A percentile compares a stretch with the other conserved stretches of the same genome.
Evolutionary conservation across 2,888 invertebrate genomes (phyloP).

Genomic region (Scelioninae gen. 1): DNA sequence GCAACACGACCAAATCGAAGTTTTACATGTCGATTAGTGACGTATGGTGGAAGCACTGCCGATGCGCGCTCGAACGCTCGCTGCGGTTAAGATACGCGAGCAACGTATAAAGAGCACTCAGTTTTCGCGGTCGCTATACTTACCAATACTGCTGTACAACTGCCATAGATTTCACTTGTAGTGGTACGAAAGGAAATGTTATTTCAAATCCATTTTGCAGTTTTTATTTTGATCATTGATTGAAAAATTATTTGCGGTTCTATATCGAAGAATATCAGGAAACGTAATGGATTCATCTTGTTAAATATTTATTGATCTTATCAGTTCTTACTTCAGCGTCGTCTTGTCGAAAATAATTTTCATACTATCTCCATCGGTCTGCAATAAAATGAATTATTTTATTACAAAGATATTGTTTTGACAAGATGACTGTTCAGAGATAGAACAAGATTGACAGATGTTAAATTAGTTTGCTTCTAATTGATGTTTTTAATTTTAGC

Average conservation of each 20-base stretch:
- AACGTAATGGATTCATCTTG: too few relatives aligned
- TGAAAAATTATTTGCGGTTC: too few relatives aligned
- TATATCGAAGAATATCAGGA: too few relatives aligned
- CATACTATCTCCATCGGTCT: background rate
- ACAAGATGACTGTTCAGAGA: background rate
- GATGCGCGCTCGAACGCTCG: slow-evolving; percentile 61
- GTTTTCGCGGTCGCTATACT: slow-evolving; percentile 63
- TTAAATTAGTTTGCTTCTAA: slow-evolving; percentile 24
- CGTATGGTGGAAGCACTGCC: slow-evolving; percentile 66
- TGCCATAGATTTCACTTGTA: slow-evolving; percentile 24
- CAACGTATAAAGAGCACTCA: slow-evolving; percentile 45
- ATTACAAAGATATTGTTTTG: slow-evolving; percentile 15
- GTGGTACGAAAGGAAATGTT: slow-evolving; percentile 14
- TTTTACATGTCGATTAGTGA: slow-evolving; percentile 69
- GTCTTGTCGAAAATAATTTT: too few relatives aligned
- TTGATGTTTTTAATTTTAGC: slow-evolving; percentile 4
- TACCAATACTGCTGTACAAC: slow-evolving; percentile 47
- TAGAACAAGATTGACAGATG: slow-evolving; percentile 10
- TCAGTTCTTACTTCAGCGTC: slow-evolving; percentile 2
- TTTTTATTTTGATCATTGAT: slow-evolving; percentile 13
- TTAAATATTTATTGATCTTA: background rate
- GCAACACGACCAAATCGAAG: slow-evolving; percentile 59
- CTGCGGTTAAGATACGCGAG: slow-evolving; percentile 57
- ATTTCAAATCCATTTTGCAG: background rate
- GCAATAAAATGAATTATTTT: slow-evolving; percentile 9